These are phyloP conservation scores for Heteropelma amictum DNA, from an alignment of 2,888 invertebrate species.

Conservation along the genomic window DNA sequence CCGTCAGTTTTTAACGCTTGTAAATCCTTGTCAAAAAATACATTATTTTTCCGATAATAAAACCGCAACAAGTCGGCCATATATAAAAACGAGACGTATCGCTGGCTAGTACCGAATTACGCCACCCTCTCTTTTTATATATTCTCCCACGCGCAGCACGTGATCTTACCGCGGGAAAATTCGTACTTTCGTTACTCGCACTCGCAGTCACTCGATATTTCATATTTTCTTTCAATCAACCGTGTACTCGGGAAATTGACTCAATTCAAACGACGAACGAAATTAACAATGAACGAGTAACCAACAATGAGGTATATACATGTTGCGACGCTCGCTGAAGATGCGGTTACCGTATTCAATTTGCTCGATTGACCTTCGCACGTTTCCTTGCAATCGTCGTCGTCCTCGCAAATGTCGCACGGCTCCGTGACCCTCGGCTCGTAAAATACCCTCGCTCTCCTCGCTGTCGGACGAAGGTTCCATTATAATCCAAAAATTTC, in stretches of 20 bases:
- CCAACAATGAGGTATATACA: constrained; percentile 58
- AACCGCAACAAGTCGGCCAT: too few species aligned
- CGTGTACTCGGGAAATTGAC: not conserved
- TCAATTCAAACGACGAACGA: constrained; percentile 17
- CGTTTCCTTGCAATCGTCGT: constrained; percentile 80
- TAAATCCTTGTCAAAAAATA: too few species aligned
- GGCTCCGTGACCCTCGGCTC: constrained; percentile 82
- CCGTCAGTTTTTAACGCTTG: too few species aligned
- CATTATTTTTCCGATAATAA: too few species aligned
- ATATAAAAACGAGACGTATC: too few species aligned
- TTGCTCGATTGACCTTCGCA: constrained; percentile 76
- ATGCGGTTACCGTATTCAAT: constrained; percentile 56
- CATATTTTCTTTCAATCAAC: too few species aligned
- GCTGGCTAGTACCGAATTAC: too few species aligned
- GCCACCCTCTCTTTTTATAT: too few species aligned
- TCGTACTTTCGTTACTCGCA: too few species aligned
- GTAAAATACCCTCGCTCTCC: constrained; percentile 91
- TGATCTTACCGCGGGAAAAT: too few species aligned
- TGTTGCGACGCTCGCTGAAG: constrained; percentile 39
- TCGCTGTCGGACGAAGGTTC: constrained; percentile 80
- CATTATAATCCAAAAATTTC: not conserved
- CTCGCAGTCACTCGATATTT: not conserved
- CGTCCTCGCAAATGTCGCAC: constrained; percentile 92
- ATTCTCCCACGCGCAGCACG: too few species aligned
- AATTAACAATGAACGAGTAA: constrained; percentile 36